A percentile compares a stretch with the other conserved stretches of the same genome.
phyloP scores from a whole-genome alignment of 92 coral and sea anemone species.

The Plumapathes pennacea region DNA sequence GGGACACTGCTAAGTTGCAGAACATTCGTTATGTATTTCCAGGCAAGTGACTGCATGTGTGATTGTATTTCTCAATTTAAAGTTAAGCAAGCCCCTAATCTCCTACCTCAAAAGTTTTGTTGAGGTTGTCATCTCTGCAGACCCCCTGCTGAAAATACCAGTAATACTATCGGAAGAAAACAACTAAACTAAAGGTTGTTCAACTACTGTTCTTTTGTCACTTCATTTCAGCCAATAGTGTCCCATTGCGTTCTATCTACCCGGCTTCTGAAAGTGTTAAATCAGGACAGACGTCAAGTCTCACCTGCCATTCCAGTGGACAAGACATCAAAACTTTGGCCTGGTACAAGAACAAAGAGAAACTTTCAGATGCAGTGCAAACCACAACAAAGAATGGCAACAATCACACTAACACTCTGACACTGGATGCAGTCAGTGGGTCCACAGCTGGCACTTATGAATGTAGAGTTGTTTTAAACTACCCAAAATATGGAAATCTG shows the following conservation, averaged over 20 bases:
- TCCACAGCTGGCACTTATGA: conserved; percentile 14
- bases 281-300: conserved; percentile 31
- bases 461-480: conserved; percentile 6
- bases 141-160: too few relatives aligned
- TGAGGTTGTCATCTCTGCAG: too few relatives aligned
- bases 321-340: conserved; percentile 13
- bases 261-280: conserved; percentile 10
- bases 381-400: not conserved
- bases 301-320: conserved; percentile 38
- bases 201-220: too few relatives aligned
- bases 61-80: too few relatives aligned
- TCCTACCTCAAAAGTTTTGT: too few relatives aligned
- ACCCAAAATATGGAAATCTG: not conserved
- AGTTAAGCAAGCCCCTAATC: too few relatives aligned
- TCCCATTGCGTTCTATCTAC: conserved; percentile 2
- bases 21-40: too few relatives aligned
- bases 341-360: conserved; percentile 62
- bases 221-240: conserved; percentile 2
- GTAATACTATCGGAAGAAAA: too few relatives aligned
- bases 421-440: not conserved
- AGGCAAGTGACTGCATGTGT: too few relatives aligned
- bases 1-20: too few relatives aligned
- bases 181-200: too few relatives aligned
- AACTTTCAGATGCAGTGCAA: conserved; percentile 23
- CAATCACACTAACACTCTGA: not conserved